These are phyloP conservation scores for Agonopterix arenella DNA, from an alignment of 2,888 invertebrate species.

Conservation along the genomic window DNA sequence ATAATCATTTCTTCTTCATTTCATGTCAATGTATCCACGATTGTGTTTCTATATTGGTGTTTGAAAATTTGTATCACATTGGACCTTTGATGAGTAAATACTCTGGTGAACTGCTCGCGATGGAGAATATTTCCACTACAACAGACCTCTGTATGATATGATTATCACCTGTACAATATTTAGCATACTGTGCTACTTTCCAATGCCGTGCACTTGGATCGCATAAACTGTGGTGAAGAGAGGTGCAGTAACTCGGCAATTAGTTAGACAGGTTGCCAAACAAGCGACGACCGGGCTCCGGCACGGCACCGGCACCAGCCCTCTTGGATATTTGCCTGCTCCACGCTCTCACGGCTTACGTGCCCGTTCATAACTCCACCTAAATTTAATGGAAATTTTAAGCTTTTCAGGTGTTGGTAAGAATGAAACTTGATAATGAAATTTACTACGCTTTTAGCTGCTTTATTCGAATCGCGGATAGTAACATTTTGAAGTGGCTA, in stretches of 20 bases:
- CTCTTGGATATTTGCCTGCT: slow-evolving; percentile 37
- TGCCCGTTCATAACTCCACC: slow-evolving; percentile 31
- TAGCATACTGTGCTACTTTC: background rate
- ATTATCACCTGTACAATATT: too few relatives aligned
- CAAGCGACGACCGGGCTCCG: slow-evolving; percentile 22
- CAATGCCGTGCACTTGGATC: background rate
- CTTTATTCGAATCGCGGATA: too few relatives aligned
- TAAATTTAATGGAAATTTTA: slow-evolving; percentile 25
- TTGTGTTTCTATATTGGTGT: too few relatives aligned
- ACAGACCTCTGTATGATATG: too few relatives aligned
- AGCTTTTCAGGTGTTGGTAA: slow-evolving; percentile 8
- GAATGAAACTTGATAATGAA: too few relatives aligned
- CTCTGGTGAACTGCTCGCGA: too few relatives aligned
- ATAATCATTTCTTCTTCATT: too few relatives aligned
- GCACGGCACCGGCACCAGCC: slow-evolving; percentile 12
- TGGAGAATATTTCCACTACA: too few relatives aligned
- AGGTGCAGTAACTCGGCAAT: slow-evolving; percentile 41
- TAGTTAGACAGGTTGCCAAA: slow-evolving; percentile 61
- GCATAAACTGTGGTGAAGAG: slow-evolving; percentile 1
- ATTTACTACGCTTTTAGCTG: too few relatives aligned
- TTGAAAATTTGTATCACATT: too few relatives aligned
- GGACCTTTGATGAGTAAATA: too few relatives aligned
- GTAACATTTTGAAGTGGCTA: background rate
- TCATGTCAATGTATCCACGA: too few relatives aligned
- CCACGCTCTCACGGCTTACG: slow-evolving; percentile 28